These are phyloP conservation scores for Aldrovandia affinis DNA, from an alignment of 2,797 vertebrate species.

Conservation along the genomic window DNA sequence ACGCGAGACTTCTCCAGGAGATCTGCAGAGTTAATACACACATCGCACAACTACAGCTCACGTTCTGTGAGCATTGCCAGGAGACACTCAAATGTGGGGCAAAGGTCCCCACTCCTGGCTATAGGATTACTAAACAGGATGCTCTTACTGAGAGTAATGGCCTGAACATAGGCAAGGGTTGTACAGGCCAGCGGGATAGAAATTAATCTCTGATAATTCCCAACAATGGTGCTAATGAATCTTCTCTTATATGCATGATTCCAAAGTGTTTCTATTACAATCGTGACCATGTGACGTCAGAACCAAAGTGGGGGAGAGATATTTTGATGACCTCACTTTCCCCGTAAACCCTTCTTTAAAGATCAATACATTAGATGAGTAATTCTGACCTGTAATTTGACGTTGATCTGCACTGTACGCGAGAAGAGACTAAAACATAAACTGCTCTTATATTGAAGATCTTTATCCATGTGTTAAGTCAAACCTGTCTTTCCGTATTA, in stretches of 20 bases:
- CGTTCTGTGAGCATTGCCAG: neutral
- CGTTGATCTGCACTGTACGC: neutral
- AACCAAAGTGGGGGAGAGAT: too few relatives aligned
- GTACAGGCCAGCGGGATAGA: too few relatives aligned
- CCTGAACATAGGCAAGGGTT: too few relatives aligned
- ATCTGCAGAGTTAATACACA: constrained; percentile 70
- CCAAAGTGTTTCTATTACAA: neutral
- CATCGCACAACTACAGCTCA: neutral
- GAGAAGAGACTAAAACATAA: neutral
- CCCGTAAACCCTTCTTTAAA: too few relatives aligned
- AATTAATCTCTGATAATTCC: too few relatives aligned
- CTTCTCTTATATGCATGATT: too few relatives aligned
- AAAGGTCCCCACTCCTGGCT: neutral
- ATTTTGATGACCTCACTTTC: neutral
- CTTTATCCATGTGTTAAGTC: neutral
- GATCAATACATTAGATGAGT: neutral
- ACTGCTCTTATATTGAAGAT: neutral
- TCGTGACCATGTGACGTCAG: neutral
- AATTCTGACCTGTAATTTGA: neutral
- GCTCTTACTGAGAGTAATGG: too few relatives aligned
- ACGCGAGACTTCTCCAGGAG: constrained; percentile 97
- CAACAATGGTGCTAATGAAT: too few relatives aligned
- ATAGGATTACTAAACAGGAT: too few relatives aligned
- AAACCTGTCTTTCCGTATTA: neutral
- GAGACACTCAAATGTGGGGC: neutral